Percentiles rank a stretch among this genome's conserved stretches.
Evolutionary conservation across 2,888 invertebrate species (phyloP).

Genomic region (Strigamia maritima): DNA sequence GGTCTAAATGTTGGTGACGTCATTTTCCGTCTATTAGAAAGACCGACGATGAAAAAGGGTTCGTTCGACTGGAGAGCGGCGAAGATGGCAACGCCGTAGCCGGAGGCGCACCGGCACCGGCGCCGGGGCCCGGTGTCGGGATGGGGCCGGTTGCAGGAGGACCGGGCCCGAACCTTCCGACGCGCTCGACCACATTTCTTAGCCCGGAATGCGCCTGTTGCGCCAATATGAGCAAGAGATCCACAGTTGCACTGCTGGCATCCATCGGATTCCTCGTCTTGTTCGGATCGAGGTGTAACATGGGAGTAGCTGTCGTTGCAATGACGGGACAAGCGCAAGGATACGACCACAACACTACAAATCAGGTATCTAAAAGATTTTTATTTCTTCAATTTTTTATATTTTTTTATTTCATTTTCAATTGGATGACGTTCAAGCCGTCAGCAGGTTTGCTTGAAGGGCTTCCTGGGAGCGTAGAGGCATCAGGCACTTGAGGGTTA

Average conservation of each 20-base stretch:
- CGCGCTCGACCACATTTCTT: conserved; percentile 1
- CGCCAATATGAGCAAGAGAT: conserved; percentile 69
- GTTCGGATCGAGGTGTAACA: conserved; percentile 97
- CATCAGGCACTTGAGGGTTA: no score
- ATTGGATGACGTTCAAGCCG: no score
- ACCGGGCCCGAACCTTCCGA: not conserved
- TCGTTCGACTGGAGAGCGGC: conserved; percentile 48
- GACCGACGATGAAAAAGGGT: conserved; percentile 53
- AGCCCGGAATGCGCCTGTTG: conserved; percentile 75
- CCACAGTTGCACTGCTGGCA: conserved; percentile 58
- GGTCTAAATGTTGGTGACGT: not conserved
- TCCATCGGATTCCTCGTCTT: conserved; percentile 76
- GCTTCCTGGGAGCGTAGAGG: no score
- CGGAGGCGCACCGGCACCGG: conserved; percentile 7
- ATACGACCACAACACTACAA: conserved; percentile 48
- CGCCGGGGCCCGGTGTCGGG: conserved; percentile 31
- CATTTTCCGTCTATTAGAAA: conserved; percentile 40
- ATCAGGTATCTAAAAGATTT: conserved; percentile 39
- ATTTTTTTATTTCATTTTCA: not conserved
- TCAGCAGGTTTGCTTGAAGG: no score
- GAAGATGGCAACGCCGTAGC: conserved; percentile 41
- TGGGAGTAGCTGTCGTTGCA: conserved; percentile 94
- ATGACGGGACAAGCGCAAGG: conserved; percentile 52
- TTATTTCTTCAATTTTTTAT: not conserved
- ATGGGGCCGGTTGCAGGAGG: not conserved